Evolutionary conservation across 2,113 vertebrate genomes (phyloP).

Genomic region (Microcebus griseorufus): DNA sequence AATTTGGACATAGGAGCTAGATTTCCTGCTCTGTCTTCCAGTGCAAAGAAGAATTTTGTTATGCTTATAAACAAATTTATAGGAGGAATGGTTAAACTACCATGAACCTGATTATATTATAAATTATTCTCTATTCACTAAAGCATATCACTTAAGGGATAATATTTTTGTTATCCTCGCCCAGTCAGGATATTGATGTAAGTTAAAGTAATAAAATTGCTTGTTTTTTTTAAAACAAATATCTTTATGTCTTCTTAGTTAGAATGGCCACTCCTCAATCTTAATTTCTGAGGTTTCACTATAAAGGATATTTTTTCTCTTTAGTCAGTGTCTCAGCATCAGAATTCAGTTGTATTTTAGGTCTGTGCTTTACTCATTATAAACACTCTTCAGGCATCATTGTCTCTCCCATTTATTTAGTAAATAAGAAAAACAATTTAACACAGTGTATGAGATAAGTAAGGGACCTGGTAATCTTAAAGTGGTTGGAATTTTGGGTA

Average conservation of each 20-base stretch:
- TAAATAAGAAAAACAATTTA: conserved; percentile 43
- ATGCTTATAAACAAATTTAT: conserved; percentile 41
- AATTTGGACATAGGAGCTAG: conserved; percentile 7
- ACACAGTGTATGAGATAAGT: neutral
- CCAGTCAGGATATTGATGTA: conserved; percentile 27
- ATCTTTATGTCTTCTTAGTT: neutral
- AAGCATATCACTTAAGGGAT: neutral
- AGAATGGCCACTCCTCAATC: neutral
- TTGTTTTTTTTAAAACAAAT: neutral
- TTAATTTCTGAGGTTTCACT: conserved; percentile 41
- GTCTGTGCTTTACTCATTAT: conserved; percentile 18
- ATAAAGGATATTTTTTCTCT: conserved; percentile 3
- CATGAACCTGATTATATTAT: conserved; percentile 30
- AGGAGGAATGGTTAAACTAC: conserved; percentile 25
- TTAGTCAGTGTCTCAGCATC: neutral
- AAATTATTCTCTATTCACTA: conserved; percentile 38
- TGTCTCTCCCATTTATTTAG: conserved; percentile 10
- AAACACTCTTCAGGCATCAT: neutral
- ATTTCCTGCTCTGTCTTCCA: neutral
- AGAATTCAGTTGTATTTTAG: conserved; percentile 47
- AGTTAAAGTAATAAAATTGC: conserved; percentile 34
- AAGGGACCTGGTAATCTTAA: conserved; percentile 32
- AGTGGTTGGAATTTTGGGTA: conserved; percentile 30
- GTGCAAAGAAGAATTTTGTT: neutral
- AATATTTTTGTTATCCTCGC: neutral